Conservation (phyloP, 2,888 invertebrate genomes). For the Amphimallon solstitiale region DNA sequence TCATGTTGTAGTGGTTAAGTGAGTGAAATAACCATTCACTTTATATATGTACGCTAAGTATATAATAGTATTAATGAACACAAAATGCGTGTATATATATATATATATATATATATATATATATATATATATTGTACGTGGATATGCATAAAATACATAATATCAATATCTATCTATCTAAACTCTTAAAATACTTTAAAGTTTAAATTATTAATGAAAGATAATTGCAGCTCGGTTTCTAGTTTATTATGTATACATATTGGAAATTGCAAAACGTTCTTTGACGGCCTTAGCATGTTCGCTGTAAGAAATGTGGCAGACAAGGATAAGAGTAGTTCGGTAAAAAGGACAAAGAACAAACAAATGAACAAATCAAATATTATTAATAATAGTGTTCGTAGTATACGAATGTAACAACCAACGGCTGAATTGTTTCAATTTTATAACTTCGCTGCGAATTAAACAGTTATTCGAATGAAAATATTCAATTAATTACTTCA, state of each 20-base stretch:
- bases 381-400: not conserved
- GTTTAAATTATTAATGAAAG: constrained; percentile 36
- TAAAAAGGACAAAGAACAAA: constrained; percentile 8
- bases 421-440: not conserved
- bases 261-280: constrained; percentile 21
- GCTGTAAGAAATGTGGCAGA: not conserved
- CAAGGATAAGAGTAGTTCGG: not conserved
- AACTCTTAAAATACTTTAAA: not conserved
- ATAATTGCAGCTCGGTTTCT: constrained; percentile 7
- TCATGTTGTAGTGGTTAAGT: not conserved
- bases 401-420: not conserved
- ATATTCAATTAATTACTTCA: not conserved
- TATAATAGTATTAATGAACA: not conserved
- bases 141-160: too few species aligned
- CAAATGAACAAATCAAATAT: constrained; percentile 13
- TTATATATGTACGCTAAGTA: constrained; percentile 9
- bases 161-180: too few species aligned
- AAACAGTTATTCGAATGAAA: constrained; percentile 14
- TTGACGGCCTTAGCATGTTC: not conserved
- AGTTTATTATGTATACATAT: not conserved
- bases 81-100: not conserved
- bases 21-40: constrained; percentile 30
- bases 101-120: too few species aligned
- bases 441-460: not conserved
- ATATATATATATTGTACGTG: too few species aligned